These are phyloP conservation scores for Xestia rhomboidea DNA, from an alignment of 2,888 invertebrate genomes.

Conservation along the genomic window DNA sequence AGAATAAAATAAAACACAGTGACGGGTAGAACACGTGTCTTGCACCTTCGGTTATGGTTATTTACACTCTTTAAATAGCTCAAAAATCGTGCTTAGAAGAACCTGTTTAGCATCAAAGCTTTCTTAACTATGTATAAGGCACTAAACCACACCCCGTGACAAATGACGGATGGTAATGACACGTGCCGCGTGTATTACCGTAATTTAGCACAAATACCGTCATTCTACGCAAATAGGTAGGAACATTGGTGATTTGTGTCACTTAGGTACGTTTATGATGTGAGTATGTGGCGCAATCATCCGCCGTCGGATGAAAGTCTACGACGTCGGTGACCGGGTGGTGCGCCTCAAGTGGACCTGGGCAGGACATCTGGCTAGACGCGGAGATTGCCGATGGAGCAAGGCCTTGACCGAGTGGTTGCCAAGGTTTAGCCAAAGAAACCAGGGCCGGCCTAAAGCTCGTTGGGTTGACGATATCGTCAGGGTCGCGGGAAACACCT, in stretches of 20 bases:
- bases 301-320: too few species aligned
- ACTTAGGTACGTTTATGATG: neutral
- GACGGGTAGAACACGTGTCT: neutral
- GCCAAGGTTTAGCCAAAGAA: too few species aligned
- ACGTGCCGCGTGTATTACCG: constrained; percentile 42
- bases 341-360: too few species aligned
- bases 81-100: neutral
- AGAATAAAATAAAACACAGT: too few species aligned
- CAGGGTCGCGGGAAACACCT: too few species aligned
- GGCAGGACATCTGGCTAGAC: too few species aligned
- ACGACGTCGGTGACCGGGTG: too few species aligned
- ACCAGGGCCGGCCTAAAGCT: too few species aligned
- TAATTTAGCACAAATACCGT: constrained; percentile 45
- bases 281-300: neutral
- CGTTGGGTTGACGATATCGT: too few species aligned
- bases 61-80: neutral
- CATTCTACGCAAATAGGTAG: constrained; percentile 31
- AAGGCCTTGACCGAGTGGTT: too few species aligned
- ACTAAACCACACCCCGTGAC: constrained; percentile 30
- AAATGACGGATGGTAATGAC: constrained; percentile 49
- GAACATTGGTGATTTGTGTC: neutral
- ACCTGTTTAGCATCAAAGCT: neutral
- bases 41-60: neutral
- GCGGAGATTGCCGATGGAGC: too few species aligned
- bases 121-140: neutral